These are phyloP conservation scores for Micrasema minimum DNA, from an alignment of 1,140 invertebrate species.

Conservation along the genomic window DNA sequence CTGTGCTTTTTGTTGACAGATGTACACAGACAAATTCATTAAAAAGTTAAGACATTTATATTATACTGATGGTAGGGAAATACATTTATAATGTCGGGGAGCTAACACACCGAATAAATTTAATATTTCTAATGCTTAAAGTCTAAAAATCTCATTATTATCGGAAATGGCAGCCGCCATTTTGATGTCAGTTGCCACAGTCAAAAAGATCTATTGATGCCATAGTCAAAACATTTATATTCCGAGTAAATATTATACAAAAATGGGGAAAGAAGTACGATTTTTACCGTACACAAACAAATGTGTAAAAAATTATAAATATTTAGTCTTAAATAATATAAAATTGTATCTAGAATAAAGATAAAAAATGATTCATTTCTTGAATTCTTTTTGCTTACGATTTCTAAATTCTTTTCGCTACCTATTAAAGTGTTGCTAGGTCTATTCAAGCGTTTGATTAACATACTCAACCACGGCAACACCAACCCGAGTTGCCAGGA, in stretches of 20 bases:
- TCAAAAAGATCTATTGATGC: slow-evolving; percentile 5
- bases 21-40: too few relatives aligned
- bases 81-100: slow-evolving; percentile 19
- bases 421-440: slow-evolving; percentile 10
- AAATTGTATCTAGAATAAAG: neutral
- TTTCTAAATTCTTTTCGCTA: slow-evolving; percentile 22
- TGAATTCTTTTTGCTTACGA: neutral
- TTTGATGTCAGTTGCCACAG: slow-evolving; percentile 5
- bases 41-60: slow-evolving; percentile 2
- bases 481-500: neutral
- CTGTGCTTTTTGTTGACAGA: too few relatives aligned
- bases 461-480: too few relatives aligned
- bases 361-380: neutral
- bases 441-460: too few relatives aligned
- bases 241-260: slow-evolving; percentile 8
- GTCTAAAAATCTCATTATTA: slow-evolving; percentile 20
- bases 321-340: neutral
- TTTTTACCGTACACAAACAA: slow-evolving; percentile 1
- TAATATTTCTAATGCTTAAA: slow-evolving; percentile 14
- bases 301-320: neutral
- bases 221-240: slow-evolving; percentile 25
- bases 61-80: slow-evolving; percentile 2
- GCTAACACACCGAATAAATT: slow-evolving; percentile 7
- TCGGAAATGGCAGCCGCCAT: neutral
- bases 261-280: neutral